A percentile compares a stretch with the other conserved stretches of the same genome.
Evolutionary conservation across 2,113 vertebrate species (phyloP).

Genomic region (Asarcornis scutulata): DNA sequence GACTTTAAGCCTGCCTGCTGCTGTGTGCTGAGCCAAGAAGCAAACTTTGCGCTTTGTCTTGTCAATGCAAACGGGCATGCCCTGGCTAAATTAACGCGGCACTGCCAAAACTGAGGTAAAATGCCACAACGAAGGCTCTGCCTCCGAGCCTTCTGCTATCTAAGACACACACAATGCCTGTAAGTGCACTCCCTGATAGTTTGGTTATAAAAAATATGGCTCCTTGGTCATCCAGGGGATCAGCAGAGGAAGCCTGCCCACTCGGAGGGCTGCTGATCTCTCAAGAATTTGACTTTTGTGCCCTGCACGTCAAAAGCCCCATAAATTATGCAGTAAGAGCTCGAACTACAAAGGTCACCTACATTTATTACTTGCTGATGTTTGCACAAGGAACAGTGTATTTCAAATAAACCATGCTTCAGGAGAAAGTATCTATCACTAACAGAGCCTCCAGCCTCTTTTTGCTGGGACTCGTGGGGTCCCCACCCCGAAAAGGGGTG

Average conservation of each 20-base stretch:
- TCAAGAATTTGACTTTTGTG: not conserved
- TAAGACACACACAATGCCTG: not conserved
- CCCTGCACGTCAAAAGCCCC: not conserved
- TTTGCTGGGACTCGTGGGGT: not conserved
- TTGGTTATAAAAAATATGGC: not conserved
- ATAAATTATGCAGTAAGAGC: not conserved
- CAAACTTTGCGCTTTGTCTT: slow-evolving; percentile 10
- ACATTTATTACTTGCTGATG: not conserved
- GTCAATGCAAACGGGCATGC: not conserved
- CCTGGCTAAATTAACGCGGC: rapidly evolving
- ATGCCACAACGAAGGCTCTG: not conserved
- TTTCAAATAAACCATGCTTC: not conserved
- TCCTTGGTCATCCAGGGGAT: not conserved
- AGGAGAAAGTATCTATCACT: not conserved
- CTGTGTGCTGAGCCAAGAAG: not conserved
- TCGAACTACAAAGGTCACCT: slow-evolving; percentile 8
- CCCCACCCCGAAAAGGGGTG: not conserved
- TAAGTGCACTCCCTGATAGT: not conserved
- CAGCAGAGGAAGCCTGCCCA: not conserved
- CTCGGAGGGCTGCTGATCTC: not conserved
- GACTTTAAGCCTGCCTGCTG: not conserved
- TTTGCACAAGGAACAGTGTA: not conserved
- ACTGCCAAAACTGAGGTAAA: not conserved
- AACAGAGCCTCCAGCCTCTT: not conserved
- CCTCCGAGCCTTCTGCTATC: not conserved